Evolutionary conservation across 2,797 vertebrate species (phyloP).

Genomic region (Sphaeramia orbicularis): DNA sequence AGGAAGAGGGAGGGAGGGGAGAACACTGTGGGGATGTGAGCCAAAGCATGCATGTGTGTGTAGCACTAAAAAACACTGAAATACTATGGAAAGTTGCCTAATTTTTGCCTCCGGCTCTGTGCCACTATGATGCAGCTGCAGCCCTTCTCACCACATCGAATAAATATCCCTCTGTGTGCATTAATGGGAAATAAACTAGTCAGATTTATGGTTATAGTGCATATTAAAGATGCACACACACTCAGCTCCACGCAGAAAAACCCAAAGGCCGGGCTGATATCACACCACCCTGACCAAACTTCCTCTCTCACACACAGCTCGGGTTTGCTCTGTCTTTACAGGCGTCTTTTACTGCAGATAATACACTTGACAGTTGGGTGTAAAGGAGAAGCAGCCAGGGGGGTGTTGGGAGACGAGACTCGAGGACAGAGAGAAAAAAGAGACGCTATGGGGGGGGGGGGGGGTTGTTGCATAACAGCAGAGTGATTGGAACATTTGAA

Average conservation of each 20-base stretch:
- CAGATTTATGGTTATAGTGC: no score
- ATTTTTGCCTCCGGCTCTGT: conserved; percentile 29
- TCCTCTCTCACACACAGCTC: conserved; percentile 32
- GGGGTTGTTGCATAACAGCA: conserved; percentile 58
- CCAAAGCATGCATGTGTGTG: conserved; percentile 19
- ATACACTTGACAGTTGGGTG: conserved; percentile 67
- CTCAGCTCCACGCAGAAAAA: not conserved
- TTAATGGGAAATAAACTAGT: not conserved
- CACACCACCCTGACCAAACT: conserved; percentile 59
- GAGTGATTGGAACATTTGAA: conserved; percentile 37
- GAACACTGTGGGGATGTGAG: conserved; percentile 26
- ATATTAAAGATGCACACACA: not conserved
- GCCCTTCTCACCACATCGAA: conserved; percentile 11
- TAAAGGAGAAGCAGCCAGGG: conserved; percentile 44
- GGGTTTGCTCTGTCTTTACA: conserved; percentile 12
- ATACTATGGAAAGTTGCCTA: conserved; percentile 45
- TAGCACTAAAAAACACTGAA: not conserved
- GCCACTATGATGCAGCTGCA: conserved; percentile 58
- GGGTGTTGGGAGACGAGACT: conserved; percentile 15
- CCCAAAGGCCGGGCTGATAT: conserved; percentile 11
- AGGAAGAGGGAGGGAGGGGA: conserved; percentile 46
- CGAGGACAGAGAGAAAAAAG: conserved; percentile 40
- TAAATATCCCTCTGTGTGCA: not conserved
- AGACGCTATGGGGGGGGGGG: conserved; percentile 24
- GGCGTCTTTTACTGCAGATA: conserved; percentile 41